Evolutionary conservation across 2,113 vertebrate genomes (phyloP), one percentile per base, ranked within the genome.

Genomic region (Cairina moschata): DNA sequence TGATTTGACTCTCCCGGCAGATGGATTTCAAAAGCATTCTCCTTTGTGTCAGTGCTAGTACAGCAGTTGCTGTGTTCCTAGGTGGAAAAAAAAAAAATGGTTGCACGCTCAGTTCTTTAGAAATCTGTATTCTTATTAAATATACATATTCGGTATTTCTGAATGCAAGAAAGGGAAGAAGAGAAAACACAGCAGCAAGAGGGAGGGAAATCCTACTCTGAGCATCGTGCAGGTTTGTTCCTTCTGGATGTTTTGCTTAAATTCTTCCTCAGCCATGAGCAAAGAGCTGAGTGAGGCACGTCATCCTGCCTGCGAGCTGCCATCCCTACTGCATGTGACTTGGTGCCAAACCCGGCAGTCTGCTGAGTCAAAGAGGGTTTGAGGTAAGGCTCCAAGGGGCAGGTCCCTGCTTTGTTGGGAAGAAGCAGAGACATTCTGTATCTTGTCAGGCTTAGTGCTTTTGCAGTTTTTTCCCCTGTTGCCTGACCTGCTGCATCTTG

Each of bases 121-220:
- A 89, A 79, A 91, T 62, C 58, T 44, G 38, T 62, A 29, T 91
- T 96, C 46, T 74, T 56, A 85, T 92, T 91, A 93, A 96, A 95
- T 89, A 94, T 93, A 80, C 74, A 89, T 86, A 68, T n/a, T 96
- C 67, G 62, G 0, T 76, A 1, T 85, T 93, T 83, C 75, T 94
- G 83, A 67, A 94, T 83, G 84, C 63, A 65, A 86, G 77, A 67
- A 78, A 69, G 29, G 76, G 66, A 92, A 23, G 58, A 81, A 69
- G 81, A 71, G 54, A 78, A 56, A 50, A 66, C 50, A 86, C 83
- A 90, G 87, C 54, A 66, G 66, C 42, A 6, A 88, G 80, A 86
- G 34, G 52, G 80, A 87, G 44, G 80, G 28, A 68, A 76, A 62
- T 62, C 88, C 66, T 40, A 3, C 68, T 93, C 44, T 21, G 77